Conservation (phyloP, 2,888 invertebrate genomes). For the Trachelus tabidus region DNA sequence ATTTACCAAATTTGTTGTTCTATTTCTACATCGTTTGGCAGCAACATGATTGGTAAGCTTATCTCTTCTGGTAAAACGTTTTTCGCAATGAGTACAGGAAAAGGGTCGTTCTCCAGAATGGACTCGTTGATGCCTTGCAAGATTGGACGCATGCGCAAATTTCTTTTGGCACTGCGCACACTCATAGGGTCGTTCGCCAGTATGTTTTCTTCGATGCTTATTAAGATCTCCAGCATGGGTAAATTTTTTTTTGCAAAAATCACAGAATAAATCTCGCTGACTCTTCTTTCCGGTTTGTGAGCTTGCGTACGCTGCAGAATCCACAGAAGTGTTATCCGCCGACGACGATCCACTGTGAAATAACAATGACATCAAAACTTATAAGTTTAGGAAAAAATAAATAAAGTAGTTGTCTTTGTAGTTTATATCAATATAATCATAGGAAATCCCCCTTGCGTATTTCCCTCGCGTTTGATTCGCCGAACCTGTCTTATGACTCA, state of each 20-base stretch:
- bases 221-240: conserved; percentile 39
- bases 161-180: conserved; percentile 44
- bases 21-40: conserved; percentile 21
- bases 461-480: background rate
- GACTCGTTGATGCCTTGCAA: conserved; percentile 42
- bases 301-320: background rate
- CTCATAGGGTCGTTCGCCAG: conserved; percentile 48
- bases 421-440: background rate
- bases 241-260: conserved; percentile 39
- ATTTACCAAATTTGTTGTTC: background rate
- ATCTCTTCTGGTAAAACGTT: conserved; percentile 40
- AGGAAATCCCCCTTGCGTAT: background rate
- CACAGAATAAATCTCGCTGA: conserved; percentile 26
- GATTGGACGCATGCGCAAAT: conserved; percentile 49
- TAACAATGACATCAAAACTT: background rate
- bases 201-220: conserved; percentile 43
- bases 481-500: background rate
- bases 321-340: background rate
- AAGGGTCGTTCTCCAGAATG: conserved; percentile 47
- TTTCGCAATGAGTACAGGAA: conserved; percentile 38
- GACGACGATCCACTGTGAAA: background rate
- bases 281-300: background rate
- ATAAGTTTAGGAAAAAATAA: background rate
- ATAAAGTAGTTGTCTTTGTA: background rate
- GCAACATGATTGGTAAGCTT: conserved; percentile 30